Percentiles rank a stretch among this genome's conserved stretches.
Evolutionary conservation across 2,888 invertebrate species (phyloP).

Genomic region (Noctua comes): DNA sequence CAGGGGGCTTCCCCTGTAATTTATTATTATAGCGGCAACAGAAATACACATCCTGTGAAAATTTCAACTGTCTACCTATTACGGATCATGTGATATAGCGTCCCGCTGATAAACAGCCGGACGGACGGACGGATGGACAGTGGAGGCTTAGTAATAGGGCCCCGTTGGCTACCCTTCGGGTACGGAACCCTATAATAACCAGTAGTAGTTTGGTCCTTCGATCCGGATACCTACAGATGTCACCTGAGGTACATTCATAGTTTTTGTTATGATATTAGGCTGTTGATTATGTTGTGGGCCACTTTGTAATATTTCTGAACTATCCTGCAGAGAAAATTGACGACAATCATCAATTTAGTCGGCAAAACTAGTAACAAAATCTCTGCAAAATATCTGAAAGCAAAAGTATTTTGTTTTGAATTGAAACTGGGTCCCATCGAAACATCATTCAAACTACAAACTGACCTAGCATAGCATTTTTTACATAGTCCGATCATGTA

Average conservation of each 20-base stretch:
- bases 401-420: neutral
- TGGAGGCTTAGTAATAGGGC: too few relatives aligned
- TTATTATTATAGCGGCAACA: too few relatives aligned
- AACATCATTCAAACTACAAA: neutral
- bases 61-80: too few relatives aligned
- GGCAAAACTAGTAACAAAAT: neutral
- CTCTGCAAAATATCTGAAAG: neutral
- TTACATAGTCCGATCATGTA: constrained; percentile 13
- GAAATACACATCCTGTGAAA: too few relatives aligned
- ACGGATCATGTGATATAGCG: too few relatives aligned
- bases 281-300: neutral
- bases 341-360: neutral
- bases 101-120: too few relatives aligned
- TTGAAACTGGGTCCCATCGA: neutral
- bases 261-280: neutral
- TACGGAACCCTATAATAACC: neutral
- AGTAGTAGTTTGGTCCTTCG: neutral
- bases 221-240: neutral
- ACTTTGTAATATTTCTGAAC: neutral
- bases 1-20: too few relatives aligned
- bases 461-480: constrained; percentile 24
- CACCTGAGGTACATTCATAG: neutral
- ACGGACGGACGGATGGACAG: too few relatives aligned
- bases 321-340: neutral
- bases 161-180: too few relatives aligned